These are phyloP conservation scores for Pseudomyrmex sp. DNA, from an alignment of 1,140 invertebrate genomes.

Conservation along the genomic window DNA sequence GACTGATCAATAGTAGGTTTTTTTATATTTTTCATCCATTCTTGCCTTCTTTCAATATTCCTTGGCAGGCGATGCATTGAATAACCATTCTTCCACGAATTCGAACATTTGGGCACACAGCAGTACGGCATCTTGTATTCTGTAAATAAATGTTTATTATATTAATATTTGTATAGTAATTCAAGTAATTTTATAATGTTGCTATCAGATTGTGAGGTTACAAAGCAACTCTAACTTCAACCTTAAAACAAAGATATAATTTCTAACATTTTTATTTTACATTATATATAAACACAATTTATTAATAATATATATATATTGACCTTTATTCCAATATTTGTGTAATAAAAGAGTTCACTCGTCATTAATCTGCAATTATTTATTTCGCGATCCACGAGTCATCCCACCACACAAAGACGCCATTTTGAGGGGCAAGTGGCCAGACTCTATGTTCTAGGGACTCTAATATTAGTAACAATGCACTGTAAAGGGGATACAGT, in stretches of 20 bases:
- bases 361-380: neutral
- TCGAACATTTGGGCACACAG: neutral
- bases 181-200: neutral
- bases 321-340: neutral
- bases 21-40: neutral
- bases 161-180: too few relatives aligned
- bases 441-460: neutral
- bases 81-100: neutral
- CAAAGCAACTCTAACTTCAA: neutral
- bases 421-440: conserved; percentile 3
- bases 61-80: neutral
- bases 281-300: neutral
- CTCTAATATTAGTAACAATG: too few relatives aligned
- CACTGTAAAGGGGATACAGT: too few relatives aligned
- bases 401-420: neutral
- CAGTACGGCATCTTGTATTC: neutral
- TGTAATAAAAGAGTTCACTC: neutral
- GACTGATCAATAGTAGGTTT: neutral
- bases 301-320: neutral
- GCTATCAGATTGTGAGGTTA: neutral
- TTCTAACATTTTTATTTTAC: neutral
- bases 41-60: neutral
- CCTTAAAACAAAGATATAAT: neutral
- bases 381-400: neutral
- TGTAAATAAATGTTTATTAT: conserved; percentile 2